Evolutionary conservation across 2,888 invertebrate species (phyloP), one percentile per base, ranked within the genome.

Genomic region (Hirtodrosophila trivittata): DNA sequence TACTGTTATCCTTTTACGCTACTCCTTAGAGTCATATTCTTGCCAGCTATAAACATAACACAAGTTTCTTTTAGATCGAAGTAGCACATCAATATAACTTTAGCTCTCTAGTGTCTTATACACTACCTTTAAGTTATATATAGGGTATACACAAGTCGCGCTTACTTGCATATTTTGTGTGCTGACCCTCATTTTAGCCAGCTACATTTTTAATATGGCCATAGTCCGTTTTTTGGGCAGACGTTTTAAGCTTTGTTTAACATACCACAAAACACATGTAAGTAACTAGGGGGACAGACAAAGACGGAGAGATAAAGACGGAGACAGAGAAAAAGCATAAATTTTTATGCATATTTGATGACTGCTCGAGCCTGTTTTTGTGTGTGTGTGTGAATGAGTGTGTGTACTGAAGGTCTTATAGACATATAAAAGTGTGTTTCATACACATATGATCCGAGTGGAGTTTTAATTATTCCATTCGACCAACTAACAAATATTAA

Each of bases 281-380:
- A 49, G 39, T 42, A 51, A 38, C 25, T 25, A 28, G 26, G n/a
- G 10, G 39, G 43, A n/a, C 16, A 6, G 30, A 32, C 6, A 37
- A 21, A 10, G 16, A 33, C 16, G 10, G 21, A 38, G 32, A 6
- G 6, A 4, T n/a, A 7, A 10, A 28, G 10, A 18, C 32, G 10
- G 32, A 32, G 6, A 14, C 3, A 21, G 4, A 10, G 8, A 35
- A 6, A 32, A 39, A 0, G 25, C 21, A 43, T 12, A 14, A 26
- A 59, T 45, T 66, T 62, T 30, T 72, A 54, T 72, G 67, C 63
- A 71, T 64, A 67, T 67, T 73, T 72, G 55, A 66, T 71, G 54
- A 51, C 50, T 38, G 43, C n/a, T 41, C 18, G 41, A 33, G 1
- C 39, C 3, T 4, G 7, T 25, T 25, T 46, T 41, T 26, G 25